Conservation (phyloP, 2,888 invertebrate species). For the Sminthurinus aureus region DNA sequence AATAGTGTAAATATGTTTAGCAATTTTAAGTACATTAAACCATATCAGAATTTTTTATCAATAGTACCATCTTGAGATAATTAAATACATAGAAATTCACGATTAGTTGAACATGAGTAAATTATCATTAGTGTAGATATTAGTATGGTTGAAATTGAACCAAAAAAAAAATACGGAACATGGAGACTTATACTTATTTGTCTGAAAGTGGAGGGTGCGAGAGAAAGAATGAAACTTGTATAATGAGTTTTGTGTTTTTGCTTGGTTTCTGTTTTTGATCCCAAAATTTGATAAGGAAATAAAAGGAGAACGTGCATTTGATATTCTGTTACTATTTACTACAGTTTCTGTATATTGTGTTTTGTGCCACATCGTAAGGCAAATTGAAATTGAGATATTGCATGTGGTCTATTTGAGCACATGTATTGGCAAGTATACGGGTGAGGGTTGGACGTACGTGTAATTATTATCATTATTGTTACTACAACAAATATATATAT, state of each 20-base stretch:
- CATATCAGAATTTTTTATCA: neutral
- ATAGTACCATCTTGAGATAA: neutral
- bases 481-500: constrained; percentile 9
- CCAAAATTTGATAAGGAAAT: constrained; percentile 11
- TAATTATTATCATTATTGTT: constrained; percentile 24
- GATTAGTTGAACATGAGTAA: constrained; percentile 24
- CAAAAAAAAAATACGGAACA: constrained; percentile 1
- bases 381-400: constrained; percentile 38
- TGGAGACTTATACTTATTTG: neutral
- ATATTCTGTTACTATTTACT: constrained; percentile 5
- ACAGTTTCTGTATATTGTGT: neutral
- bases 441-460: constrained; percentile 30
- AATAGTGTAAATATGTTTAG: neutral
- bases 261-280: constrained; percentile 6
- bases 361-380: neutral
- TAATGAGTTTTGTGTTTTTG: neutral
- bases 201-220: neutral
- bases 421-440: constrained; percentile 3
- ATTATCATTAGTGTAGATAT: constrained; percentile 27
- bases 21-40: too few relatives aligned
- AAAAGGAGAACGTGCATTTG: neutral
- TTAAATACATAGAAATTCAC: neutral
- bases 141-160: neutral
- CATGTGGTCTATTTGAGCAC: constrained; percentile 33
- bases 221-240: neutral